Percentiles rank a stretch among this genome's conserved stretches.
Conservation (phyloP, 2,888 invertebrate genomes). For the Germaria angustata region DNA sequence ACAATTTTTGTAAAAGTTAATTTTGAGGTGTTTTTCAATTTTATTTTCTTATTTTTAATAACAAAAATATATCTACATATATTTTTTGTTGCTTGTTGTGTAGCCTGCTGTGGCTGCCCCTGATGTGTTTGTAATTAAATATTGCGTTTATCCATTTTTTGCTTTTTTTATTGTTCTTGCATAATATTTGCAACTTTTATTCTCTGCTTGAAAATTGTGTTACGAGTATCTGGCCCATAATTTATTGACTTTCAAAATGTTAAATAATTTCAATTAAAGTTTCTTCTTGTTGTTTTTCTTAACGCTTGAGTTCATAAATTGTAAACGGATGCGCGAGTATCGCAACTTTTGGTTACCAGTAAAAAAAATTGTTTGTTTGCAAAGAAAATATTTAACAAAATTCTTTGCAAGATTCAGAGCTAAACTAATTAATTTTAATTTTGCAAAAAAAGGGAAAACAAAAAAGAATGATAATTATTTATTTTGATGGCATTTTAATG, state of each 20-base stretch:
- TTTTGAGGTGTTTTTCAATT: not conserved
- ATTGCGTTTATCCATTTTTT: slow-evolving; percentile 8
- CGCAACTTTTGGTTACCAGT: slow-evolving; percentile 8
- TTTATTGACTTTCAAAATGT: slow-evolving; percentile 49
- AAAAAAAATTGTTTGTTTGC: slow-evolving; percentile 7
- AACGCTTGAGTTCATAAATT: slow-evolving; percentile 41
- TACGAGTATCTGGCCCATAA: slow-evolving; percentile 21
- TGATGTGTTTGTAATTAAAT: slow-evolving; percentile 14
- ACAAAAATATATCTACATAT: no score
- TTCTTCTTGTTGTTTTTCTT: slow-evolving; percentile 28
- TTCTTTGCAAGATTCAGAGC: slow-evolving; percentile 39
- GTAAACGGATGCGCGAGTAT: slow-evolving; percentile 13
- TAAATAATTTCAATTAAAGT: slow-evolving; percentile 44
- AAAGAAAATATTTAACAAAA: slow-evolving; percentile 38
- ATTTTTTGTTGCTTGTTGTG: not conserved
- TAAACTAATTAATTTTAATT: slow-evolving; percentile 26
- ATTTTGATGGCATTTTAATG: not conserved
- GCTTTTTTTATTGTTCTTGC: not conserved
- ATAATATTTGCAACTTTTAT: slow-evolving; percentile 6
- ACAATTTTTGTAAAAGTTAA: not conserved
- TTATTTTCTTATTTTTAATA: not conserved
- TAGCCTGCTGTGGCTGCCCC: not conserved
- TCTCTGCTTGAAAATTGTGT: slow-evolving; percentile 6
- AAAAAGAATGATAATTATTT: no score
- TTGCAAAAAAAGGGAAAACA: not conserved